Conservation (phyloP, 1,140 invertebrate species). For the Ephestia elutella region DNA sequence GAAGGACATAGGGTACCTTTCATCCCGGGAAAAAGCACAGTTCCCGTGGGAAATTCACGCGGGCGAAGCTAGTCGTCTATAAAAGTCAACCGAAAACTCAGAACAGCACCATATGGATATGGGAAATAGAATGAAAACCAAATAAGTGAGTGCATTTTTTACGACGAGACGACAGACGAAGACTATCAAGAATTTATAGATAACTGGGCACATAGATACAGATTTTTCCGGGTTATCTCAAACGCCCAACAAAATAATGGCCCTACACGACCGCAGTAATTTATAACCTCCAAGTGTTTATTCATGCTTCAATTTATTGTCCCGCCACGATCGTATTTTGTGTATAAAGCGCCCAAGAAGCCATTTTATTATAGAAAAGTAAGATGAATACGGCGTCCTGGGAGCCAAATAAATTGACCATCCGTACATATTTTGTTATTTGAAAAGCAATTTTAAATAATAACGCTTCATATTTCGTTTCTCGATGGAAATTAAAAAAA, state of each 20-base stretch:
- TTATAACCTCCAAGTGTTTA: slow-evolving; percentile 33
- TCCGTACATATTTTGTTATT: slow-evolving; percentile 7
- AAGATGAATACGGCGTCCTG: slow-evolving; percentile 27
- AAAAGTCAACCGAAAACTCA: too few relatives aligned
- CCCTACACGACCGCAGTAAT: slow-evolving; percentile 18
- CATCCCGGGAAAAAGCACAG: too few relatives aligned
- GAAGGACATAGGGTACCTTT: too few relatives aligned
- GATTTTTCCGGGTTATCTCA: background rate
- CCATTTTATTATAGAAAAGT: slow-evolving; percentile 29
- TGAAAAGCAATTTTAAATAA: slow-evolving; percentile 10
- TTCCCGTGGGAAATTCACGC: too few relatives aligned
- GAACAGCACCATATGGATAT: too few relatives aligned
- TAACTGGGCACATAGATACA: background rate
- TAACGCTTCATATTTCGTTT: too few relatives aligned
- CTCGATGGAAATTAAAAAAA: too few relatives aligned
- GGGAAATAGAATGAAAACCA: too few relatives aligned
- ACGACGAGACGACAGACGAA: too few relatives aligned
- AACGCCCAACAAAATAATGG: background rate
- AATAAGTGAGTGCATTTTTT: too few relatives aligned
- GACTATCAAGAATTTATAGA: too few relatives aligned
- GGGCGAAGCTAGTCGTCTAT: too few relatives aligned
- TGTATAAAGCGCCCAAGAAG: slow-evolving; percentile 29
- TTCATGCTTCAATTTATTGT: slow-evolving; percentile 38
- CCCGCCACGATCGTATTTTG: slow-evolving; percentile 36
- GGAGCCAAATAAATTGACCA: slow-evolving; percentile 22